These are phyloP conservation scores for Microcebus lehilahytsara DNA, from an alignment of 2,113 vertebrate species.

Conservation along the genomic window DNA sequence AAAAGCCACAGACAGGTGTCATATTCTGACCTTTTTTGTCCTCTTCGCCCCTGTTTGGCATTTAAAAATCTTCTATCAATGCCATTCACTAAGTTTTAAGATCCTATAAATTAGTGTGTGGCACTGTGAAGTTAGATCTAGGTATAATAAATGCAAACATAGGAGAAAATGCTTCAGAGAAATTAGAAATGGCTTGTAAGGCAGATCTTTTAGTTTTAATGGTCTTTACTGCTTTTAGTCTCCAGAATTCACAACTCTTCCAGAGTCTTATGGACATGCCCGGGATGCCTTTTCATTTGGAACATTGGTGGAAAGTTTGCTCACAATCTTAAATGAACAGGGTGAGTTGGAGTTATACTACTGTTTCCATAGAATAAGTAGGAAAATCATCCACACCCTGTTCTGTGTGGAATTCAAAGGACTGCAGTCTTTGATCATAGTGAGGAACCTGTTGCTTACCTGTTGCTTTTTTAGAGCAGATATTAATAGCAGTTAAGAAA, in stretches of 20 bases:
- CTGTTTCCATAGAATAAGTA: neutral
- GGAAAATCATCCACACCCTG: neutral
- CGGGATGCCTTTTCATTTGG: slow-evolving; percentile 95
- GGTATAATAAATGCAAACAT: neutral
- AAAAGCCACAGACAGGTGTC: neutral
- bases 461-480: neutral
- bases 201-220: neutral
- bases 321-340: slow-evolving; percentile 86
- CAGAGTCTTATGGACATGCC: slow-evolving; percentile 88
- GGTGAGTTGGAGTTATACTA: slow-evolving; percentile 84
- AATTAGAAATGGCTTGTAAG: neutral
- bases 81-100: neutral
- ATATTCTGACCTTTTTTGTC: neutral
- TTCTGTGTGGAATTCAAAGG: neutral
- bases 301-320: slow-evolving; percentile 88
- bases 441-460: neutral
- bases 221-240: slow-evolving; percentile 82
- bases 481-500: neutral
- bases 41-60: neutral
- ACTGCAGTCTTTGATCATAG: neutral
- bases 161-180: neutral
- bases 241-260: slow-evolving; percentile 90
- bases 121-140: neutral
- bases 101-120: neutral
- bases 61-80: slow-evolving; percentile 5